Conservation (phyloP, 2,113 vertebrate species). For the Pterocles gutturalis region DNA sequence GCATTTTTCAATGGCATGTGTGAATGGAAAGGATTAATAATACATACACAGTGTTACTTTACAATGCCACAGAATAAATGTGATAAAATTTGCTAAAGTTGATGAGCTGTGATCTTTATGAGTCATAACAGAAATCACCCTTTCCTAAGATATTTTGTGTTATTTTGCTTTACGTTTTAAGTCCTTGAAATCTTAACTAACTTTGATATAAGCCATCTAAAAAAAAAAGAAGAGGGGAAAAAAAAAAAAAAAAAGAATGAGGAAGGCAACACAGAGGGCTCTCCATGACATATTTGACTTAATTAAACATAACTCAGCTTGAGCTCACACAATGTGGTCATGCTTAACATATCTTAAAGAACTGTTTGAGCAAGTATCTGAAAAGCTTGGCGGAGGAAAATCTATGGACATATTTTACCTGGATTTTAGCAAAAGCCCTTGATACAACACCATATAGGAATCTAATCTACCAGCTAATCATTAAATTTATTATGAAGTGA, state of each 20-base stretch:
- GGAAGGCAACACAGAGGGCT: neutral
- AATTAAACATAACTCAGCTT: constrained; percentile 23
- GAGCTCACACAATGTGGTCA: neutral
- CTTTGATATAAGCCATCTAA: neutral
- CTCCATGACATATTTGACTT: neutral
- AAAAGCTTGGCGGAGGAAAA: constrained; percentile 43
- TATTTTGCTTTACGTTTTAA: neutral
- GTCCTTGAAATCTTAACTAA: neutral
- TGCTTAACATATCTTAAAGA: constrained; percentile 21
- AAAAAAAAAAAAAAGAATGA: neutral
- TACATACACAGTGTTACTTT: neutral
- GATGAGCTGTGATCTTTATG: neutral
- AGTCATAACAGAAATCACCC: neutral
- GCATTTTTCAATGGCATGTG: neutral
- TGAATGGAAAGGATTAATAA: neutral
- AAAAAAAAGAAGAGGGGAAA: neutral
- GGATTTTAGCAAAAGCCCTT: constrained; percentile 56
- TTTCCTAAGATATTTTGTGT: neutral
- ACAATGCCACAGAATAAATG: neutral
- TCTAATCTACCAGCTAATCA: constrained; percentile 46
- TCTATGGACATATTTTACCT: constrained; percentile 38
- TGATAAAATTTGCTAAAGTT: neutral
- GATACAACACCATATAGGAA: neutral
- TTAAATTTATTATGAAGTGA: constrained; percentile 5
- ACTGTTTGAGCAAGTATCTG: constrained; percentile 30